Conservation (phyloP, 1,140 invertebrate species). For the Drosophila sucinea region DNA sequence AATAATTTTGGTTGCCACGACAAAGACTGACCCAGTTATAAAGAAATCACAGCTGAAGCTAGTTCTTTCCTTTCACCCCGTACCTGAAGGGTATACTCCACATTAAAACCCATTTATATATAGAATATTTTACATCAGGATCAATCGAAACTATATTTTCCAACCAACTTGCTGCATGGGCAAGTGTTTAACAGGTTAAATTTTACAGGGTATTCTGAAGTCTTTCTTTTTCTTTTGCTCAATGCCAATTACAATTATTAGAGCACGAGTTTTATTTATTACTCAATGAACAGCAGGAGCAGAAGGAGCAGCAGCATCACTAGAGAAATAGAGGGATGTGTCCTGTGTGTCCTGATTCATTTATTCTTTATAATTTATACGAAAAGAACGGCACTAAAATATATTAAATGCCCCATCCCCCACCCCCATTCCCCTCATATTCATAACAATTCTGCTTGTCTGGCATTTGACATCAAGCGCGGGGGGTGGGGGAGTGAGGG, state of each 20-base stretch:
- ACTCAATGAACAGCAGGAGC: slow-evolving; percentile 10
- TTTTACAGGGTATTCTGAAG: not conserved
- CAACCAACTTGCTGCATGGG: too few relatives aligned
- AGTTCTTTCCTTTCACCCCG: slow-evolving; percentile 3
- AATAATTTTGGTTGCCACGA: slow-evolving; percentile 49
- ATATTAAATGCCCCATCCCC: slow-evolving; percentile 55
- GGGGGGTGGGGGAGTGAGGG: too few relatives aligned
- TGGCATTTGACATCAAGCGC: slow-evolving; percentile 13
- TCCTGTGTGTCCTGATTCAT: slow-evolving; percentile 55
- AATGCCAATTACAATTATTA: slow-evolving; percentile 77
- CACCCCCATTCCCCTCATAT: slow-evolving; percentile 4
- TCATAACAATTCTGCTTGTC: slow-evolving; percentile 30
- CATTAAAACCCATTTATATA: too few relatives aligned
- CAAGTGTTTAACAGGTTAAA: not conserved
- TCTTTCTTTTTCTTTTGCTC: not conserved
- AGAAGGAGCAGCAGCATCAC: not conserved
- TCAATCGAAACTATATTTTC: too few relatives aligned
- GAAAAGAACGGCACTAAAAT: slow-evolving; percentile 60
- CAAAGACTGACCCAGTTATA: slow-evolving; percentile 62
- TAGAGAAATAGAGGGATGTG: slow-evolving; percentile 4
- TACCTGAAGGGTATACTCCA: not conserved
- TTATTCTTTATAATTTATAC: slow-evolving; percentile 74
- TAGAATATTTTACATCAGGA: too few relatives aligned
- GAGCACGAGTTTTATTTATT: slow-evolving; percentile 73
- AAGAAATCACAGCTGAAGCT: slow-evolving; percentile 56